Conservation (phyloP, 2,113 vertebrate genomes). For the Gorsachius goisagi region DNA sequence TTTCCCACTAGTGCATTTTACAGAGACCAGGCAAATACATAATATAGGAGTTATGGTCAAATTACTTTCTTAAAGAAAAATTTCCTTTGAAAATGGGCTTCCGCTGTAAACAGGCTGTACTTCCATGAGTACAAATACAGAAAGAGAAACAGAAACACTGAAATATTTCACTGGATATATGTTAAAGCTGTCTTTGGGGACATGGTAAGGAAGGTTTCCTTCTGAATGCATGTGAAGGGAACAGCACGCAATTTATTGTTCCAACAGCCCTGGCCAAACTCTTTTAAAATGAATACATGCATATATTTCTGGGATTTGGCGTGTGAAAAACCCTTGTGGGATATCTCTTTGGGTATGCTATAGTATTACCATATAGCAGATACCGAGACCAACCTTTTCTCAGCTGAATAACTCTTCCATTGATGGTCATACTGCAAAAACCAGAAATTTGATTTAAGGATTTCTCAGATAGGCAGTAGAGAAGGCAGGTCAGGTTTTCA, state of each 20-base stretch:
- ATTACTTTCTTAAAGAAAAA: slow-evolving; percentile 4
- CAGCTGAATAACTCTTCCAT: not conserved
- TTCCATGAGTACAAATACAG: not conserved
- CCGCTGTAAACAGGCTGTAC: not conserved
- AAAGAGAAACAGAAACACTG: not conserved
- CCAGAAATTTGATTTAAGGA: not conserved
- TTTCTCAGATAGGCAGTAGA: not conserved
- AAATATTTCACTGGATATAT: not conserved
- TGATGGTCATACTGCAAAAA: not conserved
- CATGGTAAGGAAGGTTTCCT: not conserved
- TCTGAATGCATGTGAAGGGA: not conserved
- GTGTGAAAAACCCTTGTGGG: not conserved
- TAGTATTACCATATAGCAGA: not conserved
- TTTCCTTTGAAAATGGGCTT: not conserved
- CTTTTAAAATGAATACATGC: not conserved
- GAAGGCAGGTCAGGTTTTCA: not conserved
- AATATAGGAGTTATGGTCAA: not conserved
- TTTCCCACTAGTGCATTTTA: not conserved
- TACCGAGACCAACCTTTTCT: not conserved
- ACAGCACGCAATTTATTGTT: not conserved
- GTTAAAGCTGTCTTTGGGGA: not conserved
- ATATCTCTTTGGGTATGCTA: not conserved
- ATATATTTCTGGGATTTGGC: not conserved
- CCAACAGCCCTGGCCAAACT: not conserved
- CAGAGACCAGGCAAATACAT: not conserved